phyloP scores from a whole-genome alignment of 1,140 invertebrate species.

The Temnothorax curvispinosus region DNA sequence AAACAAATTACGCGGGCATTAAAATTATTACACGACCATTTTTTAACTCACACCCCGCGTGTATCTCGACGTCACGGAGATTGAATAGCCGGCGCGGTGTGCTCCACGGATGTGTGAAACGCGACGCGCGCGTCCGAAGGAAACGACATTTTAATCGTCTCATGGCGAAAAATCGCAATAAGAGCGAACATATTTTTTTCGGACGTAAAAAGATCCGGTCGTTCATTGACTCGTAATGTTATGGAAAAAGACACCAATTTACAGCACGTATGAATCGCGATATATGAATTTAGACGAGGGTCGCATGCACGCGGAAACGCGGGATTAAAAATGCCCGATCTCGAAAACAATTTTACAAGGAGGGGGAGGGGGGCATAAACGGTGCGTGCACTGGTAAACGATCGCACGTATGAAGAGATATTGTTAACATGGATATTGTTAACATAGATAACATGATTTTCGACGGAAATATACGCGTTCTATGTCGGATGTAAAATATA shows the following conservation, averaged over 20 bases:
- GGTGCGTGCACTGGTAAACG: neutral
- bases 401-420: constrained; percentile 20
- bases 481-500: neutral
- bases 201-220: neutral
- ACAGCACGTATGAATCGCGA: neutral
- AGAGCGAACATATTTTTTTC: neutral
- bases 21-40: constrained; percentile 62
- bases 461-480: constrained; percentile 17
- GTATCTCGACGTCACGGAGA: neutral
- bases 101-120: neutral
- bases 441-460: constrained; percentile 52
- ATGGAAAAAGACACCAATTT: neutral
- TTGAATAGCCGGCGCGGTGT: constrained; percentile 14
- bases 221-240: neutral
- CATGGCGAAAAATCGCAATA: neutral
- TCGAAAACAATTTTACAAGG: constrained; percentile 20
- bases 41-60: constrained; percentile 5
- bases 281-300: neutral
- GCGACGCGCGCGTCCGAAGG: neutral
- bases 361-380: neutral
- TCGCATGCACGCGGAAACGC: neutral
- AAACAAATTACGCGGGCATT: constrained; percentile 59
- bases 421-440: constrained; percentile 46
- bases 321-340: constrained; percentile 39
- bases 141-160: constrained; percentile 8